Evolutionary conservation across 2,113 vertebrate species (phyloP).

Genomic region (Atractosteus spatula): DNA sequence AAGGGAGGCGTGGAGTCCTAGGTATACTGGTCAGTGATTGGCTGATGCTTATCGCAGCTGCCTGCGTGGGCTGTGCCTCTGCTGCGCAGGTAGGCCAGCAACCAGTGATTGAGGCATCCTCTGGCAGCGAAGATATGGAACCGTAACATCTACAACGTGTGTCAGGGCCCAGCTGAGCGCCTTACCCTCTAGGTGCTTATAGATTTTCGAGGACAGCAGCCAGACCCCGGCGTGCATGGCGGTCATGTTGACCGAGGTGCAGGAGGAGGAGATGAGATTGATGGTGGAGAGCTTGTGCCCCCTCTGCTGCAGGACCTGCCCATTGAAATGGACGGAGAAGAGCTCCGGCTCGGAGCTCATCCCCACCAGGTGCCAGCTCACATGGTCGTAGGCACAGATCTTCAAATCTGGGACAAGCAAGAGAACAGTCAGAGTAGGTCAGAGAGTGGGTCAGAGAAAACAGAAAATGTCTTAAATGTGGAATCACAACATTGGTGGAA

Average conservation of each 20-base stretch:
- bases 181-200: conserved; percentile 82
- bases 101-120: no score
- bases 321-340: conserved; percentile 90
- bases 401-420: conserved; percentile 66
- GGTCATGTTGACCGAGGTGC: conserved; percentile 78
- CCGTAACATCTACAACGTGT: no score
- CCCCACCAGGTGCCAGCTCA: conserved; percentile 85
- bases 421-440: not conserved
- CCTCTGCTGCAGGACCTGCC: conserved; percentile 79
- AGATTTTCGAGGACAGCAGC: conserved; percentile 79
- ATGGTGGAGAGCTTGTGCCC: conserved; percentile 74
- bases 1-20: no score
- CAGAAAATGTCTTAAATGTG: no score
- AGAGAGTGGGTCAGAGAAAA: not conserved
- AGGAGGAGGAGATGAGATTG: conserved; percentile 75
- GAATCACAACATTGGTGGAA: no score
- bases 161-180: not conserved
- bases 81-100: no score
- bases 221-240: conserved; percentile 74
- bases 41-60: no score
- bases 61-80: no score
- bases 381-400: conserved; percentile 69
- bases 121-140: no score
- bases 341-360: conserved; percentile 89
- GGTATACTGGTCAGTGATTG: no score